Base-by-base conservation (phyloP, 1,140 invertebrate species). In the Drosophila ironensis region DNA sequence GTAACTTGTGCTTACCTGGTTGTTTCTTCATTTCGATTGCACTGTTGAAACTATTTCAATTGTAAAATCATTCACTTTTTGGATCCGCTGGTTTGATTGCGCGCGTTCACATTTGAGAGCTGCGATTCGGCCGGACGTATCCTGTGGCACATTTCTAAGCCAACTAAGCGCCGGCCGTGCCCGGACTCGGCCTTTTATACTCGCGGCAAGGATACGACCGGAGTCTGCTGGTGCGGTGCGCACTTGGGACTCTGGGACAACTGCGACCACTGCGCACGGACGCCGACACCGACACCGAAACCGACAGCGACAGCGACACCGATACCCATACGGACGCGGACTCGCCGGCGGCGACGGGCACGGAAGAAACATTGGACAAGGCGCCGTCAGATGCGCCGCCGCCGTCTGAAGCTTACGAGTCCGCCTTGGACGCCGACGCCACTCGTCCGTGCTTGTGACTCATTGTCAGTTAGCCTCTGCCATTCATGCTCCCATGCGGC, bases 141-240 rank as follows among this genome's bases (percentile, higher is more conserved):
- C 66, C 80, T 71, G 52, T 70, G 52, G 28, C 66, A 74, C 70
- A 63, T 63, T 72, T 80, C 47, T 78, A 80, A 74, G 42, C 53
- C 54, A 86, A 84, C 80, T 84, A 84, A 86, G 68, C 42, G 66
- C 11, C 57, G 61, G 48, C 44, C 44, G 44, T 45, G 47, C 22
- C 50, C 25, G 80, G 38, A 48, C 14, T 9, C 61, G 59, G 80
- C 66, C 80, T 84, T 84, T 80, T 84, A 84, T 84, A 84, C 52
- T 37, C 22, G 16, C 19, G 64, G 11, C 24, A 17, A 41, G 12
- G 52, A 46, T 35, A 37, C 27, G 59, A 37, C 12, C 33, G 14
- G 3, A 16, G 14, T 16, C 33, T 37, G 16, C 4, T 12, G 20
- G 8, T 54, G 35, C 40, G 77, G 64, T 78, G 73, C 69, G 78